Evolutionary conservation across 2,888 invertebrate species (phyloP).

Genomic region (Allophyes oxyacanthae): DNA sequence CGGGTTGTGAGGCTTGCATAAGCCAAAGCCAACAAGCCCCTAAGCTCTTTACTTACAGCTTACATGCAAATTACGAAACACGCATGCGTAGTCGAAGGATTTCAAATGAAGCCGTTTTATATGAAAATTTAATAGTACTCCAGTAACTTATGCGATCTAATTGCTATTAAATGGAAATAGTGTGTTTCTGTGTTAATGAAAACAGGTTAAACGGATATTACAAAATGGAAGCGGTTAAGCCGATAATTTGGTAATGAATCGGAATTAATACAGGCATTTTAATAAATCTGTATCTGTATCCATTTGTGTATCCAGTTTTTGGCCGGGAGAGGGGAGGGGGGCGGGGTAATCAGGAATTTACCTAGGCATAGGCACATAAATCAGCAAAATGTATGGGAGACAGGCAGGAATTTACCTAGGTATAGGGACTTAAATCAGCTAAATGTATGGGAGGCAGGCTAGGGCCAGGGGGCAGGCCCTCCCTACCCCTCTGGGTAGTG

Average conservation of each 20-base stretch:
- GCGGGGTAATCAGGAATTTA: too few species aligned
- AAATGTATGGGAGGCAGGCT: too few species aligned
- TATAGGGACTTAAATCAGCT: too few species aligned
- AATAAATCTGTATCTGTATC: conserved; percentile 29
- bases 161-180: conserved; percentile 32
- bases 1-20: conserved; percentile 75
- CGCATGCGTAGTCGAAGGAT: conserved; percentile 58
- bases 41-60: conserved; percentile 77
- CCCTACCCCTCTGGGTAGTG: too few species aligned
- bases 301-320: conserved; percentile 5
- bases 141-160: conserved; percentile 27
- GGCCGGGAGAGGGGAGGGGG: too few species aligned
- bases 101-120: conserved; percentile 54
- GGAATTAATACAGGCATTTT: conserved; percentile 22
- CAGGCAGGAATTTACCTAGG: too few species aligned
- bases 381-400: too few species aligned
- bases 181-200: conserved; percentile 54
- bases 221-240: conserved; percentile 41
- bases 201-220: conserved; percentile 60
- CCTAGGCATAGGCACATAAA: too few species aligned
- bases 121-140: conserved; percentile 35
- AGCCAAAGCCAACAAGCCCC: conserved; percentile 77
- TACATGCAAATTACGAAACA: conserved; percentile 78
- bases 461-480: too few species aligned
- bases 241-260: conserved; percentile 49